phyloP scores from a whole-genome alignment of 2,888 invertebrate species.

The Ryuthela nishihirai region DNA sequence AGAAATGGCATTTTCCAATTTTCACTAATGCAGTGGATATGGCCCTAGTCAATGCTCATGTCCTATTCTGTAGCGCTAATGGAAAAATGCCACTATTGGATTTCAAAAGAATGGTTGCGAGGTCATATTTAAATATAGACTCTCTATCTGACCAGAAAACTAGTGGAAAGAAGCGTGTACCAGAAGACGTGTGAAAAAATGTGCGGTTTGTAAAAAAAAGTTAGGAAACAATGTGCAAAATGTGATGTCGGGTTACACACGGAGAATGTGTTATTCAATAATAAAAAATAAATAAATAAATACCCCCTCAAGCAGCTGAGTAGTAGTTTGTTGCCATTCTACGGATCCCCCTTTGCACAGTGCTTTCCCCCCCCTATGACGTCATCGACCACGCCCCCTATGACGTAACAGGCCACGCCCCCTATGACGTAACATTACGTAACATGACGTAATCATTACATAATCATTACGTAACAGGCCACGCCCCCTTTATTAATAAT shows the following conservation, averaged over 20 bases:
- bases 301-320: no score
- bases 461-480: no score
- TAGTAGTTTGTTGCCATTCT: no score
- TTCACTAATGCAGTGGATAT: neutral
- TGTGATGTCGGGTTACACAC: neutral
- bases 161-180: neutral
- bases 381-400: no score
- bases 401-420: no score
- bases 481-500: no score
- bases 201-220: neutral
- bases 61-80: neutral
- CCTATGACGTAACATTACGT: no score
- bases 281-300: no score
- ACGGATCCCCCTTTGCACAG: no score
- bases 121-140: neutral
- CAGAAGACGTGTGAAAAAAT: neutral
- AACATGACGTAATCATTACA: no score
- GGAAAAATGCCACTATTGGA: neutral
- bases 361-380: no score
- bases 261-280: no score
- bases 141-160: neutral
- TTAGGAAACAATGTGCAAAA: neutral
- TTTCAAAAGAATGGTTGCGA: neutral
- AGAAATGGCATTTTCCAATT: neutral
- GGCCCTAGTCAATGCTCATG: neutral